These are phyloP conservation scores for Drosophila nr. medialis DNA, from an alignment of 2,888 invertebrate genomes.

Conservation along the genomic window DNA sequence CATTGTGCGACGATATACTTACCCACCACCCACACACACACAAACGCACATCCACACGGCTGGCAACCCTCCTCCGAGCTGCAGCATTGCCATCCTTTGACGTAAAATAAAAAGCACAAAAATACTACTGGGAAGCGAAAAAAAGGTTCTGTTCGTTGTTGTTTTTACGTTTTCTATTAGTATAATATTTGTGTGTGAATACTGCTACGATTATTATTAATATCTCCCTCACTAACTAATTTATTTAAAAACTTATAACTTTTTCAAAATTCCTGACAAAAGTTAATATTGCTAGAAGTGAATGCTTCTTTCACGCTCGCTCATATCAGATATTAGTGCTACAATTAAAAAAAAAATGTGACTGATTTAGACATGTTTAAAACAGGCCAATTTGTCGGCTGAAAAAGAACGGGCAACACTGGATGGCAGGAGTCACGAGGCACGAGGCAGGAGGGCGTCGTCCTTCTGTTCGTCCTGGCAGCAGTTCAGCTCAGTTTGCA, in stretches of 20 bases:
- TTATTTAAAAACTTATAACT: not conserved
- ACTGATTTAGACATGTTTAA: not conserved
- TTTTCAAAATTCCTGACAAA: not conserved
- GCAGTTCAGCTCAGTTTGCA: slow-evolving; percentile 10
- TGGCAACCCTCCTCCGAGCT: slow-evolving; percentile 24
- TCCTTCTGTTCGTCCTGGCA: slow-evolving; percentile 18
- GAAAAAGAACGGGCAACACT: not conserved
- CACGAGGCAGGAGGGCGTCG: slow-evolving; percentile 10
- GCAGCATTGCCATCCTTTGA: slow-evolving; percentile 8
- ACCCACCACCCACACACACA: slow-evolving; percentile 10
- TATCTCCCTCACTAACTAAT: not conserved
- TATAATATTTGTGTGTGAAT: not conserved
- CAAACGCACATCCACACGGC: not conserved
- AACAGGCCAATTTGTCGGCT: not conserved
- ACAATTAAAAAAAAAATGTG: not conserved
- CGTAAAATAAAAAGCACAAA: slow-evolving; percentile 3
- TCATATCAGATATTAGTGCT: not conserved
- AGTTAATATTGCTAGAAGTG: not conserved
- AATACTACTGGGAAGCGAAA: not conserved
- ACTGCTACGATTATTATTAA: not conserved
- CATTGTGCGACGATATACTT: slow-evolving; percentile 30
- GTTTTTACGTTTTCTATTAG: not conserved
- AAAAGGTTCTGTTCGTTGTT: not conserved
- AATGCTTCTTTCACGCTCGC: not conserved
- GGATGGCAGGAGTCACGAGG: not conserved